phyloP scores from a whole-genome alignment of 2,113 vertebrate species.

The human region GRCh38 chr1:24456001-24456500 shows the following conservation, averaged over 20 bases:
- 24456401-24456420: no score
- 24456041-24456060: not conserved
- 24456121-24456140: constrained; percentile 83
- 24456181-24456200: constrained; percentile 89
- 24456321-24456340: not conserved
- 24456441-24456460: not conserved
- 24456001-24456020: rapidly evolving
- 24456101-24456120: rapidly evolving
- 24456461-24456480: no score
- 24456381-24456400: not conserved
- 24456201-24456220: constrained; percentile 92
- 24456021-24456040: not conserved
- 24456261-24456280: constrained; percentile 94
- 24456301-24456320: rapidly evolving
- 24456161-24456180: constrained; percentile 97
- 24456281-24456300: not conserved
- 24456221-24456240: constrained; percentile 98
- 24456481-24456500: no score
- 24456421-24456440: not conserved
- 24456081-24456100: rapidly evolving
- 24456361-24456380: not conserved
- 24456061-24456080: not conserved
- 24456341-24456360: not conserved
- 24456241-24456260: constrained; percentile 93
- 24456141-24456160: constrained; percentile 93